A percentile compares a stretch with the other conserved stretches of the same genome.
phyloP scores from a whole-genome alignment of 2,888 invertebrate genomes.

The Ptilodon capucinus region DNA sequence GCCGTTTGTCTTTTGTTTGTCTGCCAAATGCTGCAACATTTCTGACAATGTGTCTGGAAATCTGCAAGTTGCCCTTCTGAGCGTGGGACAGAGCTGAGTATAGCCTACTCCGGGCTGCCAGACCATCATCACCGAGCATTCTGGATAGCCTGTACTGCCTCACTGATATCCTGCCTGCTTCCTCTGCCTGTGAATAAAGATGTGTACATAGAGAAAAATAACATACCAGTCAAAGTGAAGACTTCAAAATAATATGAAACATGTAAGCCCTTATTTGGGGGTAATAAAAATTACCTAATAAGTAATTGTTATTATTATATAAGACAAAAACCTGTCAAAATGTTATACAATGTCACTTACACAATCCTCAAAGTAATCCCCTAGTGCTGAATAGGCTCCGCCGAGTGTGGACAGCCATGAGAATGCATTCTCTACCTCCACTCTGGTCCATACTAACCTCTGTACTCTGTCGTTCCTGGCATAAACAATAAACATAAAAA shows the following conservation, averaged over 20 bases:
- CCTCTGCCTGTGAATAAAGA: conserved; percentile 85
- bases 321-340: too few species aligned
- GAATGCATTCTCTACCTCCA: conserved; percentile 92
- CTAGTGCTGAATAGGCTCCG: conserved; percentile 97
- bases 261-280: too few species aligned
- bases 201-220: background rate
- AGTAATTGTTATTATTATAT: too few species aligned
- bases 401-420: conserved; percentile 98
- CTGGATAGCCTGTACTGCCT: conserved; percentile 92
- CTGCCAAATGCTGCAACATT: conserved; percentile 61
- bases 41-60: conserved; percentile 84
- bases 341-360: too few species aligned
- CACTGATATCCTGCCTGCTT: conserved; percentile 93
- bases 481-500: conserved; percentile 9
- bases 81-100: conserved; percentile 94
- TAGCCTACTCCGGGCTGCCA: conserved; percentile 91
- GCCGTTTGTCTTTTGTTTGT: conserved; percentile 81
- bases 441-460: conserved; percentile 80
- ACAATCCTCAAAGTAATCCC: conserved; percentile 91
- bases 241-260: too few species aligned
- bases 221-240: too few species aligned
- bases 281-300: too few species aligned
- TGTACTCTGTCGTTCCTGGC: conserved; percentile 73
- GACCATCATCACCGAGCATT: conserved; percentile 90
- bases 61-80: conserved; percentile 88